Percentiles rank a stretch among this genome's conserved stretches.
Evolutionary conservation across 2,888 invertebrate genomes (phyloP).

Genomic region (Andrena minutula): DNA sequence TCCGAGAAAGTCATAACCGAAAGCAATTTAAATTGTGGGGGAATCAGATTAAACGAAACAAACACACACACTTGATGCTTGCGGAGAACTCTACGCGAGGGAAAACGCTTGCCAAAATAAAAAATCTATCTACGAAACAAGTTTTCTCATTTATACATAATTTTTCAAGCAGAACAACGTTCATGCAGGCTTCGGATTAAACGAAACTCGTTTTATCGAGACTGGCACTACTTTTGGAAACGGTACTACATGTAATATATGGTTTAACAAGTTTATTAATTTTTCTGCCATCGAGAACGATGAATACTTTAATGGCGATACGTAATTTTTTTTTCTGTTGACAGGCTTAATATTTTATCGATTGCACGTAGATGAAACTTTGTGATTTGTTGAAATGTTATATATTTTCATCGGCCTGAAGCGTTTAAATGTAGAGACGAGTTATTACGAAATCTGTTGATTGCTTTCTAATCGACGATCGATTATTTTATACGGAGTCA

Average conservation of each 20-base stretch:
- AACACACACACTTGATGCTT: no score
- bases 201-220: no score
- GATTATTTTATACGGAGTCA: slow-evolving; percentile 15
- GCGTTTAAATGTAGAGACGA: background rate
- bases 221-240: background rate
- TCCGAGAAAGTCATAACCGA: no score
- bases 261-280: slow-evolving; percentile 36
- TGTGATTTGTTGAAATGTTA: slow-evolving; percentile 7
- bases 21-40: no score
- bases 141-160: no score
- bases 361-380: background rate
- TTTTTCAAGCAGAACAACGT: no score
- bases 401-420: background rate
- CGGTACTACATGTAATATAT: background rate
- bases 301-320: background rate
- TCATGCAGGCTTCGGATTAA: no score
- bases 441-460: background rate
- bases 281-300: slow-evolving; percentile 1
- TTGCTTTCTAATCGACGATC: slow-evolving; percentile 24
- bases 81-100: no score
- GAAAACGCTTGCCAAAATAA: no score
- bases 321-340: background rate
- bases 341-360: background rate
- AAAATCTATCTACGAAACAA: no score
- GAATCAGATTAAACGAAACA: no score